Conservation (phyloP, 2,888 invertebrate species). For the Dasypolia templi region DNA sequence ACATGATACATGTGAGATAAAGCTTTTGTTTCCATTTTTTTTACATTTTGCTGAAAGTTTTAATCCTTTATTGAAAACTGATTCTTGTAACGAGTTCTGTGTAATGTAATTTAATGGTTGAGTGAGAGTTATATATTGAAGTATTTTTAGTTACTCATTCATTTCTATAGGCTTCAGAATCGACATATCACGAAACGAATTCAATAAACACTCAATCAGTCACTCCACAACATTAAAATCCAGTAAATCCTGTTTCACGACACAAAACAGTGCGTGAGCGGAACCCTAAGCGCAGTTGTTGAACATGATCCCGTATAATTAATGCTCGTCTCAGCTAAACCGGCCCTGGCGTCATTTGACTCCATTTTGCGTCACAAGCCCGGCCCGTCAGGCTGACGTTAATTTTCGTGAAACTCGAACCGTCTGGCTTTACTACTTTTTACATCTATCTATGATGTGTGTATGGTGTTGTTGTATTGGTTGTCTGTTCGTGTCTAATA, state of each 20-base stretch:
- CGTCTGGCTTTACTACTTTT: constrained; percentile 76
- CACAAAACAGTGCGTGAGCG: constrained; percentile 64
- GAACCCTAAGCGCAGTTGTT: constrained; percentile 70
- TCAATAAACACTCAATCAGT: constrained; percentile 34
- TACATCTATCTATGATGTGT: constrained; percentile 67
- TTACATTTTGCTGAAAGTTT: constrained; percentile 2
- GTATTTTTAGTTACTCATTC: background rate
- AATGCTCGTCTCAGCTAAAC: constrained; percentile 82
- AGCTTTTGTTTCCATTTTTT: background rate
- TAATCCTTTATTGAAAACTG: constrained; percentile 3
- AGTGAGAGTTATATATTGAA: background rate
- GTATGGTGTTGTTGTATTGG: constrained; percentile 41
- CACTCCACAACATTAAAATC: constrained; percentile 44
- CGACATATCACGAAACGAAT: background rate
- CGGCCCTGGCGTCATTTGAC: constrained; percentile 76
- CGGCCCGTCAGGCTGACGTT: constrained; percentile 78
- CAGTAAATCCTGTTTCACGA: constrained; percentile 63
- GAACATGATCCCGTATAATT: constrained; percentile 84
- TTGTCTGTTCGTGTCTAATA: constrained; percentile 27
- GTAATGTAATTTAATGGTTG: background rate
- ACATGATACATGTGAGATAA: background rate
- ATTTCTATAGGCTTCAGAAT: background rate
- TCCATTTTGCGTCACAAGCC: constrained; percentile 74
- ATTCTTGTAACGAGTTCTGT: background rate
- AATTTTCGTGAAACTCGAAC: constrained; percentile 84